These are phyloP conservation scores for Amiota communis DNA, from an alignment of 2,888 invertebrate species.

Conservation along the genomic window DNA sequence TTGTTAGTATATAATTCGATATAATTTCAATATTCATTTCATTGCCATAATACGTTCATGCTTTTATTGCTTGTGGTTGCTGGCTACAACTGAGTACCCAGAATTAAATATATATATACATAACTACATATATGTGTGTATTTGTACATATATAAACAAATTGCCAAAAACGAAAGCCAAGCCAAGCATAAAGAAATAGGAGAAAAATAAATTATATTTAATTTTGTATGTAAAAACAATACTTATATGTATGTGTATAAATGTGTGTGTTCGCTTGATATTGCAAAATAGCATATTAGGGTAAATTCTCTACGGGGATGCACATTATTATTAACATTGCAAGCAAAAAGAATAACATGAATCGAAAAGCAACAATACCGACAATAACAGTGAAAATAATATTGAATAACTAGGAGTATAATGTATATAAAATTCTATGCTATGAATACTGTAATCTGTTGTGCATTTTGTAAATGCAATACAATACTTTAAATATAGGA, in stretches of 20 bases:
- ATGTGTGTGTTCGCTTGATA: neutral
- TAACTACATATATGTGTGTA: constrained; percentile 24
- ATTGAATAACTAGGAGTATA: too few relatives aligned
- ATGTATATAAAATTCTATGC: too few relatives aligned
- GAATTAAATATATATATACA: neutral
- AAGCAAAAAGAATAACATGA: neutral
- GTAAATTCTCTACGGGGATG: neutral
- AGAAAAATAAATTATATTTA: constrained; percentile 5
- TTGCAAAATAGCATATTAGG: neutral
- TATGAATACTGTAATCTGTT: too few relatives aligned
- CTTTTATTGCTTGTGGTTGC: too few relatives aligned
- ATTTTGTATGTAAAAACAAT: neutral
- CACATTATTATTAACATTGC: neutral
- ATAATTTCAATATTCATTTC: constrained; percentile 64
- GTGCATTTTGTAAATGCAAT: too few relatives aligned
- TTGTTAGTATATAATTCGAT: constrained; percentile 46
- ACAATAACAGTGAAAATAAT: too few relatives aligned
- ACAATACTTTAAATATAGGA: too few relatives aligned
- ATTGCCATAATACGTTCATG: constrained; percentile 47
- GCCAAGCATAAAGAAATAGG: constrained; percentile 19
- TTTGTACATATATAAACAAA: constrained; percentile 46
- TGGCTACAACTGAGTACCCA: too few relatives aligned
- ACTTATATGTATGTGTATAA: neutral
- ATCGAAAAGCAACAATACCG: too few relatives aligned
- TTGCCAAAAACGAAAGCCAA: constrained; percentile 44